These are phyloP conservation scores for Apeltes quadracus DNA, from an alignment of 2,113 vertebrate genomes.

Conservation along the genomic window DNA sequence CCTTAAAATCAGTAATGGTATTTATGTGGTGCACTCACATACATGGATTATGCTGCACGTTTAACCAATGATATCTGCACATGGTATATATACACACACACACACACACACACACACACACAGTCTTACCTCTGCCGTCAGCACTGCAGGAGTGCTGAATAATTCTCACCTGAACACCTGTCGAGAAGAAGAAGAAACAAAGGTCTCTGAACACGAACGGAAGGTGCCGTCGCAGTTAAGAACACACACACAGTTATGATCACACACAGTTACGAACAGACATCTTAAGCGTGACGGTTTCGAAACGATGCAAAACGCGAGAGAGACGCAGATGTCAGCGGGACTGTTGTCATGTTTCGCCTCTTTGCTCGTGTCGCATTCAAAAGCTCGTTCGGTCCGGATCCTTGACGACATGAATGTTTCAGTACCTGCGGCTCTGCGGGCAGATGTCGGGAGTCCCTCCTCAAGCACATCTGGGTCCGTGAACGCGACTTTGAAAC, in stretches of 20 bases:
- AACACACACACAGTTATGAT: too few species aligned
- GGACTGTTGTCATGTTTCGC: neutral
- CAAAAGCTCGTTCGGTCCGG: constrained; percentile 3
- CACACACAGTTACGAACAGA: too few species aligned
- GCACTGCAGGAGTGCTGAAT: neutral
- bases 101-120: too few species aligned
- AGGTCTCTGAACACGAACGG: neutral
- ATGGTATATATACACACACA: neutral
- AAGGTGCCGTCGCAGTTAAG: too few species aligned
- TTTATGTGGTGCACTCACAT: neutral
- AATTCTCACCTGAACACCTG: constrained; percentile 17
- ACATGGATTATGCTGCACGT: neutral
- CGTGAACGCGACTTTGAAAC: neutral
- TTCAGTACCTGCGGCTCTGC: constrained; percentile 42
- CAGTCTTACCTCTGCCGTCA: constrained; percentile 58
- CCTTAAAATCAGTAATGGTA: neutral
- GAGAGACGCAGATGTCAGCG: neutral
- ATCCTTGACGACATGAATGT: constrained; percentile 15
- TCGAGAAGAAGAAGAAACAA: neutral
- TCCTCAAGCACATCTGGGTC: neutral
- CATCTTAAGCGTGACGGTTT: too few species aligned
- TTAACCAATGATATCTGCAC: neutral
- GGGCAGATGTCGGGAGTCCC: neutral
- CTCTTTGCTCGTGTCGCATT: constrained; percentile 1
- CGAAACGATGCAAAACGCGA: too few species aligned